Evolutionary conservation across 1,140 invertebrate species (phyloP), one percentile per base, ranked within the genome.

Genomic region (Macrobrachium rosenbergii): DNA sequence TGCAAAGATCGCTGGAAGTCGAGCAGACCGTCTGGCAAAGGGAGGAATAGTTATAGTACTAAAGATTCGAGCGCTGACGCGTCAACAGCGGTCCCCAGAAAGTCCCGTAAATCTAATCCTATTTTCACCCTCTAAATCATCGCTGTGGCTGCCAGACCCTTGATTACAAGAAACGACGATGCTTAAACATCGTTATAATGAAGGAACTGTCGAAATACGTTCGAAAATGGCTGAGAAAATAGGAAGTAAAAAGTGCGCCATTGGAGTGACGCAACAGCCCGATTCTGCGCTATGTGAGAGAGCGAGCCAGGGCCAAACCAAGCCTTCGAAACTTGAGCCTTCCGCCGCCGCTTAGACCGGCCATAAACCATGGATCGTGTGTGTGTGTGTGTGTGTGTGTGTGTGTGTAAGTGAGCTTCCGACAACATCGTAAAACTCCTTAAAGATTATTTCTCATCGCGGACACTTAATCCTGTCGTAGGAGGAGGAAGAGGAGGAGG

Each of bases 141-240:
- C 5, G 23, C 28, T 21, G 16, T 45, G n/a, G 23, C 28, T 23
- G 2, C 6, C 0, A 37, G 69, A 81, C 28, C 59, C 17, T 75
- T 73, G 84, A 87, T 87, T 87, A 87, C 73, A 87, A 87, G 58
- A 37, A 73, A 59, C 28, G 73, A 58, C 10, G 60, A 58, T 63
- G 37, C 23, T 11, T 52, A 59, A 64, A 76, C 21, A 64, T 58
- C 10, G 5, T 75, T 60, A 82, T 87, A 73, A 81, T 87, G 69
- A 87, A 45, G 23, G 69, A 19, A 60, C 23, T 11, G 12, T n/a
- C 7, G 19, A 5, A 16, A 37, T 62, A 17, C 19, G 14, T 21
- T 5, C 17, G 43, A 75, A 63, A 21, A 82, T 75, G 28, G 37
- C n/a, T 17, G 58, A 60, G 69, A 87, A 87, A 87, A 87, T 87